A percentile compares a stretch with the other conserved stretches of the same genome.
Evolutionary conservation across 2,113 vertebrate genomes (phyloP).

Genomic region (Gorsachius goisagi): DNA sequence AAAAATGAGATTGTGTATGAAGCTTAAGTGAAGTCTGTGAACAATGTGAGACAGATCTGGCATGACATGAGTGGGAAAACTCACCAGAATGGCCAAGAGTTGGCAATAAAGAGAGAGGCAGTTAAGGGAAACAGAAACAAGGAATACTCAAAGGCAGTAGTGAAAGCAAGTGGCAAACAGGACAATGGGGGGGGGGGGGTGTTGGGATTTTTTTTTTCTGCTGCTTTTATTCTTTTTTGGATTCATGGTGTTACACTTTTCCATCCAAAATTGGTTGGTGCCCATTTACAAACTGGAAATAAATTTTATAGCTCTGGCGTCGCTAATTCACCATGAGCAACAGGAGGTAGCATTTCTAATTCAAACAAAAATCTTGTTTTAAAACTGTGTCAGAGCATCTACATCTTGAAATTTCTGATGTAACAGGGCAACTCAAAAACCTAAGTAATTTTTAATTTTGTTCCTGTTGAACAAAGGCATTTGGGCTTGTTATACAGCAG

Average conservation of each 20-base stretch:
- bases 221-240: not conserved
- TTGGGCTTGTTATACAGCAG: not conserved
- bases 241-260: not conserved
- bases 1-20: not conserved
- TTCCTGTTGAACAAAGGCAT: not conserved
- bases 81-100: not conserved
- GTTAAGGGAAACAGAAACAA: not conserved
- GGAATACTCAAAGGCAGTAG: not conserved
- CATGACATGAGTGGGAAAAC: not conserved
- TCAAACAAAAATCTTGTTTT: not conserved
- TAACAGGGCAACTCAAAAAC: not conserved
- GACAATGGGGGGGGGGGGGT: rapidly evolving
- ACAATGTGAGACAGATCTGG: not conserved
- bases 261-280: not conserved
- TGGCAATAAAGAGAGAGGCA: not conserved
- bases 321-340: not conserved
- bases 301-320: not conserved
- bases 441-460: not conserved
- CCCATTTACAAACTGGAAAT: not conserved
- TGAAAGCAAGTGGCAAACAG: not conserved
- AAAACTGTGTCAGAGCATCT: not conserved
- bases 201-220: not conserved
- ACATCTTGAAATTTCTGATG: not conserved
- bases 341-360: not conserved
- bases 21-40: not conserved